Evolutionary conservation across 2,113 vertebrate genomes (phyloP).

Genomic region (Cairina moschata): DNA sequence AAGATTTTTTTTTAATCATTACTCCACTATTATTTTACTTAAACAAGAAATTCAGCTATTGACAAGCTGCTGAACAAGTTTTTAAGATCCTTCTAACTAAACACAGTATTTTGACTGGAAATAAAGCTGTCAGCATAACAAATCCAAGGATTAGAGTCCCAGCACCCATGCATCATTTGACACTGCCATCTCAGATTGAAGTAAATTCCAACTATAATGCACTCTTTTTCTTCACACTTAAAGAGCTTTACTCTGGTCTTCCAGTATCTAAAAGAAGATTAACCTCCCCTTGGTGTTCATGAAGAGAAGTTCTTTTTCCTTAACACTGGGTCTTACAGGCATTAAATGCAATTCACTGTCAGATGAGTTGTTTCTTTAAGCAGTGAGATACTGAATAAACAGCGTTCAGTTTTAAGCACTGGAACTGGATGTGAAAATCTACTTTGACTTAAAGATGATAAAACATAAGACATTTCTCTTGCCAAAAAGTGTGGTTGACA

Average conservation of each 20-base stretch:
- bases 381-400: background rate
- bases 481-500: background rate
- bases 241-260: background rate
- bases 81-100: background rate
- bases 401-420: background rate
- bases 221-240: background rate
- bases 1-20: background rate
- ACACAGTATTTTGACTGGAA: background rate
- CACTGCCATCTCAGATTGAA: background rate
- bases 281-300: background rate
- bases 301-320: background rate
- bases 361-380: background rate
- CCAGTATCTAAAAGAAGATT: background rate
- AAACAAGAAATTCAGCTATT: background rate
- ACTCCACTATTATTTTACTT: background rate
- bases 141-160: background rate
- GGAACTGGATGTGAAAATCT: accelerated
- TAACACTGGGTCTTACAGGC: background rate
- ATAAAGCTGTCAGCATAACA: background rate
- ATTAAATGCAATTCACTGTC: background rate
- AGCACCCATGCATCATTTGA: background rate
- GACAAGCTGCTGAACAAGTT: background rate
- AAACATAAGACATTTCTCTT: background rate
- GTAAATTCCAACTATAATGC: background rate
- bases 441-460: background rate